Conservation (phyloP, 2,888 invertebrate species). For the Latrodectus elegans region DNA sequence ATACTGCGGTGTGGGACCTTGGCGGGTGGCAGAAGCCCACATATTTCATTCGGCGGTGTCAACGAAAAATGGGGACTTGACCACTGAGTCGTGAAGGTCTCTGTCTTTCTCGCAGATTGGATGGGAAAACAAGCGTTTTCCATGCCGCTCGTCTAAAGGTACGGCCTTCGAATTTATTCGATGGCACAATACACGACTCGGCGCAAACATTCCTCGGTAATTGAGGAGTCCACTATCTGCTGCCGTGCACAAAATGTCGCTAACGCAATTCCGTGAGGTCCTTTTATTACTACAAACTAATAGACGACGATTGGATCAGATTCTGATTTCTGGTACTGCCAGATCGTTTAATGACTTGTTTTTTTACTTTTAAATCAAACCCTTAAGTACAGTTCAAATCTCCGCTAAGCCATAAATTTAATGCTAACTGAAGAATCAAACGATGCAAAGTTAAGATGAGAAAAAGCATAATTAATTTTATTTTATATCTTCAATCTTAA, state of each 20-base stretch:
- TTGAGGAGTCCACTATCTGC: neutral
- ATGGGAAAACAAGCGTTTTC: constrained; percentile 26
- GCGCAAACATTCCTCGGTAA: constrained; percentile 19
- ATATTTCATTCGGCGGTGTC: constrained; percentile 51
- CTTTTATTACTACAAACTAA: no score
- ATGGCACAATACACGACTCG: constrained; percentile 23
- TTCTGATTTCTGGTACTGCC: no score
- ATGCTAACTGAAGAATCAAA: no score
- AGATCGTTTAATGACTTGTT: no score
- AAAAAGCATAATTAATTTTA: no score
- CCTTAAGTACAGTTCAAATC: no score
- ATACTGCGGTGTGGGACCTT: constrained; percentile 35
- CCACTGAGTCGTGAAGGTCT: constrained; percentile 65
- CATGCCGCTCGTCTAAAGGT: constrained; percentile 30
- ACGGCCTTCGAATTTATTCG: constrained; percentile 47
- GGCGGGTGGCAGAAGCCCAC: constrained; percentile 38
- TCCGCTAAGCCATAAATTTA: no score
- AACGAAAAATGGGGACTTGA: constrained; percentile 50
- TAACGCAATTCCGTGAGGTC: no score
- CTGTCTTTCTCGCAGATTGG: constrained; percentile 24
- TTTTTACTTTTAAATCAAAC: no score
- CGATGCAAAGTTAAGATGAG: no score
- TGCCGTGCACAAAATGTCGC: neutral
- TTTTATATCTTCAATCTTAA: no score
- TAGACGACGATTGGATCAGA: no score